Evolutionary conservation across 2,888 invertebrate genomes (phyloP), one percentile per base, ranked within the genome.

Genomic region (Acleris holmiana): DNA sequence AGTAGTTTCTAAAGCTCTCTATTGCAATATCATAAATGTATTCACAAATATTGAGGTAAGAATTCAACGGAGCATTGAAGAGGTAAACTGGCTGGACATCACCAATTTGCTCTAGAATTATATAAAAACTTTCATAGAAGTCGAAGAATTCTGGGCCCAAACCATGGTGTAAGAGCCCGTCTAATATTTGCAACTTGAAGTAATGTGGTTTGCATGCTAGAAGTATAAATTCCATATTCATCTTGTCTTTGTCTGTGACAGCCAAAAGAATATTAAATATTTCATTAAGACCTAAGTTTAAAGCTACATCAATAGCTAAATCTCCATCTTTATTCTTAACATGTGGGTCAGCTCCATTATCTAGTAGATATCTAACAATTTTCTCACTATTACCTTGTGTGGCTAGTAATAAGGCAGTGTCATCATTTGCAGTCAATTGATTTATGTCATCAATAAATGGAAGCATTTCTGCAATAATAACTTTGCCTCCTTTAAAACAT

Each of bases 181-280:
- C 83, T 44, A 93, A 75, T 59, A 90, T 88, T 70, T 87, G 87
- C 71, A 87, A 82, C 59, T 86, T 84, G 63, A 92, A 92, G 69
- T 83, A 85, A 70, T 90, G 86, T 51, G 92, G 91, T 67, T 88
- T 91, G 69, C 88, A 92, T 29, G 91, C 89, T 51, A 79, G 71
- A 4, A 84, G 74, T 46, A 93, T 80, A 60, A 91, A 82, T 69
- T 88, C 82, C 70, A 69, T 76, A 68, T 84, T 84, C 50, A 93
- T 79, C 63, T 79, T 72, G 23, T 78, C 68, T 41, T 68, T 76
- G 62, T 86, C 78, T 29, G 89, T 89, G 0, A 82, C 79, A 3
- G 72, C 63, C 44, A 93, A 72, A 13, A 93, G 75, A 41, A 79
- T 78, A 68, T 79, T 78, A 66, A 93, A 93, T 66, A 85, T 73